Evolutionary conservation across 1,140 invertebrate genomes (phyloP), one percentile per base, ranked within the genome.

Genomic region (Hylaeus anthracinus): DNA sequence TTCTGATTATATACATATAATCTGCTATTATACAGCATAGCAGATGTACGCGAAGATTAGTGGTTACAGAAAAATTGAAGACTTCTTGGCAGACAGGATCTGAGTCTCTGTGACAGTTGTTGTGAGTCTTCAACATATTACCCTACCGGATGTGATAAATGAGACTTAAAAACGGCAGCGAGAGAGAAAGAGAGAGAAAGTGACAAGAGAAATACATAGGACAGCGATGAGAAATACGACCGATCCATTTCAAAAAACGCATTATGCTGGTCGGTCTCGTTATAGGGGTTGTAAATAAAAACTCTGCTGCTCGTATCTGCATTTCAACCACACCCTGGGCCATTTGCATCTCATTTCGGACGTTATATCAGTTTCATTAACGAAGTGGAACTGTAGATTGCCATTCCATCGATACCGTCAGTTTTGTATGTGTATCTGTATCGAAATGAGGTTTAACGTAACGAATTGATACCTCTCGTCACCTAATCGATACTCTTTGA

Each of bases 311-410:
- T 81, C 73, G 80, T 83, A 84, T 72, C 76, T 87, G 85, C 85
- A 85, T 86, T 87, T 87, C 69, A 87, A 87, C 85, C 85, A 80
- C 81, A 88, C 79, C 79, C 85, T 53, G 71, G 73, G 65, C 78
- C 80, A 88, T 88, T 88, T 88, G 87, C 88, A 89, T 89, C 88
- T 89, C 88, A 89, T 89, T 88, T 48, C 58, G 64, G 58, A 79
- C 79, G 88, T 87, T 87, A 87, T 86, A 89, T 89, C 85, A 85
- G 81, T 89, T 89, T 89, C 87, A 87, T 89, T 89, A 89, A 89
- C 85, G 67, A 85, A 89, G 88, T 85, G 79, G 75, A 83, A 85
- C 79, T 79, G 87, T 85, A 75, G 79, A 84, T 84, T 83, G 86
- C 74, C 14, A 41, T 72, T 53, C 73, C 66, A 67, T 82, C 53